Base-by-base conservation (phyloP, 2,888 invertebrate genomes). In the Zygaena filipendulae region DNA sequence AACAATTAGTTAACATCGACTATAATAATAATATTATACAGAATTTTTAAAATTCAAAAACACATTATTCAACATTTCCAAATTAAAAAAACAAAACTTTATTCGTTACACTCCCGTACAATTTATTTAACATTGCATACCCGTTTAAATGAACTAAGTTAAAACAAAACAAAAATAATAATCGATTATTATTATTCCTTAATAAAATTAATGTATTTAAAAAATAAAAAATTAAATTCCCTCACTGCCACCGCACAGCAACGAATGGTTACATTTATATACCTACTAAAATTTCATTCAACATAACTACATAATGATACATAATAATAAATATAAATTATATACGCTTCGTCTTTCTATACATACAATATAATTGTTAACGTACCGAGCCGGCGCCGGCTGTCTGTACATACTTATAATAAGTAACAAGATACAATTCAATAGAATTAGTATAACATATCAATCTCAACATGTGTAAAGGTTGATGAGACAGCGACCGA, bases 381-480 rank as follows among this genome's bases (percentile, higher is more conserved):
- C 49, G 55, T 38, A 39, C 48, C 49, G 49, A 39, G 44, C 41
- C 41, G 43, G 40, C 41, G 42, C 38, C 37, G 39, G 32, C 45
- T 42, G 43, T 43, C 48, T 49, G 40, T 44, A 52, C 53, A 49
- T 48, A 68, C 71, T 68, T 74, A 74, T 64, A 71, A 70, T 71
- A 74, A 68, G 71, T 74, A 75, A 75, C 77, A 75, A 77, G 71
- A 69, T 58, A 70, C 63, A 75, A 75, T 75, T 75, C 71, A 74
- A 75, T 77, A 75, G 72, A 79, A 77, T 77, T 75, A 74, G 72
- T 71, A 71, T 75, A 75, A 77, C 75, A 74, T 74, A 72, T 74
- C 74, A 75, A 74, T 72, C 67, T 75, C 75, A 74, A 77, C 77
- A 71, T 72, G 77, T 77, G 77, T 77, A 77, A 70, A 75, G 72